Conservation (phyloP, 2,113 vertebrate genomes). For the Bettongia penicillata region DNA sequence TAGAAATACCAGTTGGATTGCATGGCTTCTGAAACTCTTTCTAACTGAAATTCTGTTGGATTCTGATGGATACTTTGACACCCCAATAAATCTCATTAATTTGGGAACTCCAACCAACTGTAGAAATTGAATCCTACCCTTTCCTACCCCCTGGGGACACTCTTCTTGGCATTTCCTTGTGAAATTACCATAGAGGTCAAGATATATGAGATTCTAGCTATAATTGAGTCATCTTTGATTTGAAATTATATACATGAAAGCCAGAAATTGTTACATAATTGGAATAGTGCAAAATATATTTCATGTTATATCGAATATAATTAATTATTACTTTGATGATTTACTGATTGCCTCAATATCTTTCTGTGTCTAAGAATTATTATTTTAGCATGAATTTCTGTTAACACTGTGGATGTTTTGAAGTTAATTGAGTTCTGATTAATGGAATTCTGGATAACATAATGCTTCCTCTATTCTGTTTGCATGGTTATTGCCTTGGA, state of each 20-base stretch:
- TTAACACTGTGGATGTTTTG: background rate
- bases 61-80: background rate
- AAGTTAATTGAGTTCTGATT: background rate
- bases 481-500: background rate
- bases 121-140: background rate
- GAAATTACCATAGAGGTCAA: background rate
- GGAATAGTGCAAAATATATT: background rate
- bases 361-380: background rate
- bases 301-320: background rate
- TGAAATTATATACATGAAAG: background rate
- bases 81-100: background rate
- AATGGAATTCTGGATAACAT: background rate
- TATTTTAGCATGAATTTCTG: background rate
- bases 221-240: background rate
- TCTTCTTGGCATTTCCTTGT: background rate
- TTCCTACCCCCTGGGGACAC: background rate
- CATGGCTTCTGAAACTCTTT: background rate
- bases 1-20: background rate
- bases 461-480: background rate
- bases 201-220: background rate
- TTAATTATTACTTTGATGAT: background rate
- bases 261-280: background rate
- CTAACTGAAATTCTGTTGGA: background rate
- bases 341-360: background rate
- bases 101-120: background rate